Percentiles rank a stretch among this genome's conserved stretches.
Conservation (phyloP, 2,888 invertebrate genomes). For the Drosophila kokeensis region DNA sequence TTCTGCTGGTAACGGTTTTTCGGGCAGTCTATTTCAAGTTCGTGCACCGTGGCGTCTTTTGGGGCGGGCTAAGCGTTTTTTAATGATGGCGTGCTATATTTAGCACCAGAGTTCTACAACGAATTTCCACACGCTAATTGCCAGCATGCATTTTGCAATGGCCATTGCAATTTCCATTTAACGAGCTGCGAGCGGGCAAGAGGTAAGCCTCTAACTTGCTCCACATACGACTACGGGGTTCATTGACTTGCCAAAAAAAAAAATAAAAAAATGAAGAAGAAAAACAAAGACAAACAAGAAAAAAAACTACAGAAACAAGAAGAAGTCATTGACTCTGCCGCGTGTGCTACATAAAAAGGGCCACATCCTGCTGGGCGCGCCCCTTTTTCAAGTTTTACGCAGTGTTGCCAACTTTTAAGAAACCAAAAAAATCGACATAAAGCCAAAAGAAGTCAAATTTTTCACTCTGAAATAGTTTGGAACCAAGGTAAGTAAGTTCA, state of each 20-base stretch:
- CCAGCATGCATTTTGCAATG: slow-evolving; percentile 62
- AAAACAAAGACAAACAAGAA: slow-evolving; percentile 2
- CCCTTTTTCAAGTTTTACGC: not conserved
- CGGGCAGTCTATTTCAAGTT: slow-evolving; percentile 62
- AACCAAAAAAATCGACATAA: not conserved
- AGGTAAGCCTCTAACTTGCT: slow-evolving; percentile 43
- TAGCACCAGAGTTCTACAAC: slow-evolving; percentile 67
- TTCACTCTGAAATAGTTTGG: not conserved
- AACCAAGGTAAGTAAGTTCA: not conserved
- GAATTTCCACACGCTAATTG: slow-evolving; percentile 67
- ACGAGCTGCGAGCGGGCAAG: slow-evolving; percentile 35
- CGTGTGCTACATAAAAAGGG: slow-evolving; percentile 17
- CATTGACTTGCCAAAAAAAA: slow-evolving; percentile 63
- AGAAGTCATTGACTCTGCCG: slow-evolving; percentile 61
- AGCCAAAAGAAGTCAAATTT: not conserved
- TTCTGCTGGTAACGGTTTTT: slow-evolving; percentile 63
- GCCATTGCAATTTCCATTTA: slow-evolving; percentile 65
- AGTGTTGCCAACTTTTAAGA: slow-evolving; percentile 3
- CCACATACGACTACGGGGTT: slow-evolving; percentile 55
- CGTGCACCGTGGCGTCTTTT: slow-evolving; percentile 46
- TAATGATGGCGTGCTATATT: slow-evolving; percentile 76
- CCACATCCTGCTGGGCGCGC: slow-evolving; percentile 14
- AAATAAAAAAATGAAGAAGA: slow-evolving; percentile 1
- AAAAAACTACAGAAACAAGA: not conserved
- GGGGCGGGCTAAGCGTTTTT: slow-evolving; percentile 69